These are phyloP conservation scores for Meta bourneti DNA, from an alignment of 2,888 invertebrate genomes.

Conservation along the genomic window DNA sequence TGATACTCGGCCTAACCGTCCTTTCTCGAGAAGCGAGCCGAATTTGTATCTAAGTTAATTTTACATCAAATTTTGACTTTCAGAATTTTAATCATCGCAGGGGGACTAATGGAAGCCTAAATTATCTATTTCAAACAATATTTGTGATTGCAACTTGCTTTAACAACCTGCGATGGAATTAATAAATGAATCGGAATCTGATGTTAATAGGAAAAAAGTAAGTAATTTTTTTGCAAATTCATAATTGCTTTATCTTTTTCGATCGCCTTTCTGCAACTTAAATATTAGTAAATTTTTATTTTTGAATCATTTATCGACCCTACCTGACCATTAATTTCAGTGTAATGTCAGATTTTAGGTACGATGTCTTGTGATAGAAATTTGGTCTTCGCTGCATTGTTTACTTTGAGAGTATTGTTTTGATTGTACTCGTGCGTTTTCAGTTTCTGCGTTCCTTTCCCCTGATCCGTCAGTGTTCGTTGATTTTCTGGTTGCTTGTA, in stretches of 20 bases:
- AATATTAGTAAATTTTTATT: conserved; percentile 46
- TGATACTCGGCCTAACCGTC: neutral
- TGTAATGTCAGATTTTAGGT: neutral
- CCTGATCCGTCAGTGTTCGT: too few species aligned
- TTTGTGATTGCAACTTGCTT: conserved; percentile 2
- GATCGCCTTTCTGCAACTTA: neutral
- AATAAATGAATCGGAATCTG: neutral
- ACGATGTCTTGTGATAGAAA: conserved; percentile 60
- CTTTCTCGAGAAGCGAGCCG: neutral
- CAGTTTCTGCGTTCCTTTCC: neutral
- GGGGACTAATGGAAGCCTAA: neutral
- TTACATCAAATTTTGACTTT: neutral
- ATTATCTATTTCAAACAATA: neutral
- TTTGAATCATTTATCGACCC: neutral
- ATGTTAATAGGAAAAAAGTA: conserved; percentile 7
- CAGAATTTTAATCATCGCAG: neutral
- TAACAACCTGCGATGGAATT: conserved; percentile 4
- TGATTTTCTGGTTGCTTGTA: too few species aligned
- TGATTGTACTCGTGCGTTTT: neutral
- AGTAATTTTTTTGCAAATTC: conserved; percentile 25
- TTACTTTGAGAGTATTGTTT: conserved; percentile 35
- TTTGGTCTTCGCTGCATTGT: neutral
- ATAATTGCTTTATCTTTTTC: conserved; percentile 19
- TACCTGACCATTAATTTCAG: neutral
- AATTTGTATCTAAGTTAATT: conserved; percentile 23